Base-by-base conservation (phyloP, 2,888 invertebrate species). In the Cataglyphis livida region DNA sequence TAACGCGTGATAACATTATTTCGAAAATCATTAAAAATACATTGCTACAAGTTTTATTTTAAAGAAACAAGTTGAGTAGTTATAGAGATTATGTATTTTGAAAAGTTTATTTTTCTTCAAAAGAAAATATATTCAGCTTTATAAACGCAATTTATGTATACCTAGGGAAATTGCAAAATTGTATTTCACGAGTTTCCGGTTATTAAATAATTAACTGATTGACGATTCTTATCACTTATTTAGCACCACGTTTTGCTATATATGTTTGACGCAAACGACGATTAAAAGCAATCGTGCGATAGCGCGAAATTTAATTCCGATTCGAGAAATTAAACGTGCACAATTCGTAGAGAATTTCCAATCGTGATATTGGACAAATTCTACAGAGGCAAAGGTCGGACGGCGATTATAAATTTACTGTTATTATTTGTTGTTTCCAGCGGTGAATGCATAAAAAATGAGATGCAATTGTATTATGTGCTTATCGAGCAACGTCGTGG, bases 361-460 rank as follows among this genome's bases (percentile, higher is more conserved):
- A 7, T 12, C 7, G 41, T 25, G 25, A 51, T 74, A 64, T 62
- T 48, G 51, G 28, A 61, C 25, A 75, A 51, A 75, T 38, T 65
- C 38, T 54, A n/a, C 51, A 35, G 18, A 65, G 35, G 35, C 7
- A 21, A 64, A 51, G 25, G 6, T 5, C 18, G 35, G 1, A 44
- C 62, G 15, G 18, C 12, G n/a, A 66, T 66, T 64, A 54, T 48
- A 74, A 74, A 62, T 74, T 6, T n/a, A 18, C 3, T 12, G 15
- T 75, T 75, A 65, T 51, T 51, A 35, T 18, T 12, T 28, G 54
- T 66, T 54, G 3, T 25, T 28, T n/a, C 25, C 25, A 44, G 7
- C 25, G 25, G 12, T 38, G 41, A 66, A 76, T 51, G 25, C 25
- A 64, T 76, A 54, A 38, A 76, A 65, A 66, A 66, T 76, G 54